These are phyloP conservation scores for Chromoteleia sp. DNA, from an alignment of 2,888 invertebrate genomes.

Conservation along the genomic window DNA sequence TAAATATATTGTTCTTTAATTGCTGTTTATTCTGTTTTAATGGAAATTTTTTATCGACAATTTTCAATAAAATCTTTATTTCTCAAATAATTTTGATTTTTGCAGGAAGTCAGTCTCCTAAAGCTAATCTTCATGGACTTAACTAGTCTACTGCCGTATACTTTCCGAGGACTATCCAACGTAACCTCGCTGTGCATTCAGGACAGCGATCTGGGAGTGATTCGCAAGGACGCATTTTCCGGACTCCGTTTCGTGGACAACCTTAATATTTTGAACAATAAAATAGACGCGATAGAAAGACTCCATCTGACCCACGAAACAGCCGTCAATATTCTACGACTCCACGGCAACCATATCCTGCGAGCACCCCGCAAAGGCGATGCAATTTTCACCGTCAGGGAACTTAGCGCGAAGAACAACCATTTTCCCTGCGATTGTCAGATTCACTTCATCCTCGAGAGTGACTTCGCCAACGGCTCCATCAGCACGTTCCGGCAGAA, in stretches of 20 bases:
- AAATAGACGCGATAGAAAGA: conserved; percentile 92
- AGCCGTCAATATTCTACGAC: conserved; percentile 89
- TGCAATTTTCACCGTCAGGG: conserved; percentile 89
- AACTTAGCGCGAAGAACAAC: conserved; percentile 90
- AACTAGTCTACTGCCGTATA: conserved; percentile 88
- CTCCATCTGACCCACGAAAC: conserved; percentile 90
- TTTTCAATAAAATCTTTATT: too few species aligned
- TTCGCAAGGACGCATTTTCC: conserved; percentile 90
- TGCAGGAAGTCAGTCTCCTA: conserved; percentile 89
- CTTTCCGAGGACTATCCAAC: conserved; percentile 91
- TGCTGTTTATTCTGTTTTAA: too few species aligned
- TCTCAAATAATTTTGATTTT: neutral
- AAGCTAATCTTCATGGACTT: conserved; percentile 94
- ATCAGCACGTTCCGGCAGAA: conserved; percentile 85
- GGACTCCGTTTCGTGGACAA: conserved; percentile 90
- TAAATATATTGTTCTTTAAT: too few species aligned
- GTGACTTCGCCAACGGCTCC: conserved; percentile 90
- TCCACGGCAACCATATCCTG: conserved; percentile 93
- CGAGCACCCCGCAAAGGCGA: conserved; percentile 90
- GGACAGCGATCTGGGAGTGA: conserved; percentile 92
- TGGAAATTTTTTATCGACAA: too few species aligned
- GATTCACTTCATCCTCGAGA: conserved; percentile 90
- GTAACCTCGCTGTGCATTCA: conserved; percentile 91
- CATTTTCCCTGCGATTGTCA: conserved; percentile 96
- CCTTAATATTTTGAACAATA: conserved; percentile 92